Base-by-base conservation (phyloP, 2,113 vertebrate species). In the Hemiscyllium ocellatum region DNA sequence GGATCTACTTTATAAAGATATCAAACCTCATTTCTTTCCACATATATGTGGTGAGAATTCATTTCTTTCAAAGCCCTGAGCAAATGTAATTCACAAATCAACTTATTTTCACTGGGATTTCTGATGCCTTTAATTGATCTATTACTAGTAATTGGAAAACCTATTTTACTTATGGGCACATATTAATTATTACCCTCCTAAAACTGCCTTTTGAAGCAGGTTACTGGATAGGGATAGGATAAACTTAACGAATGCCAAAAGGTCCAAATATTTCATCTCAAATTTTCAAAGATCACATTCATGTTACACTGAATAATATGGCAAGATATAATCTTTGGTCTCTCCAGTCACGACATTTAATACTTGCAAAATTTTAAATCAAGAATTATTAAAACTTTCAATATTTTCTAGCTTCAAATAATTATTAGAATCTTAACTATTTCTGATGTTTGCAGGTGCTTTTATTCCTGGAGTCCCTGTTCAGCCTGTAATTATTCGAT, bases 401-500 rank as follows among this genome's bases (percentile, higher is more conserved):
- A 15, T 66, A 19, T 83, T 42, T 47, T 15, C 6, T 1, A 47
- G 1, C 37, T 83, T 47, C 37, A 83, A 83, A 42, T 42, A 47
- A 68, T 20, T 76, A 29, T 72, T 19, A 50, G 22, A 15, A 95
- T 72, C 7, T 8, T 95, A 95, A 95, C 5, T 72, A 42, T 95
- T 95, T 19, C 42, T 72, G 7, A 52, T 97, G 96, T n/a, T 97
- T 97, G 0, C 89, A 99, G 99, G 99, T 95, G 99, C 99, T 96
- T 99, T 99, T 96, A 97, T 99, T 96, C 98, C 99, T 33, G 98
- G 96, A 37, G 99, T 99, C 95, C 98, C 99, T 1, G 98, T 99
- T 61, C 99, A 99, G 86, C 99, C 99, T 0, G 96, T 99, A 80
- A 83, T 99, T n/a, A 97, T 99, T 68, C 98, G 98, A 85, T 99